These are phyloP conservation scores for Enteromius viviparus DNA, from an alignment of 2,797 vertebrate species.

Conservation along the genomic window DNA sequence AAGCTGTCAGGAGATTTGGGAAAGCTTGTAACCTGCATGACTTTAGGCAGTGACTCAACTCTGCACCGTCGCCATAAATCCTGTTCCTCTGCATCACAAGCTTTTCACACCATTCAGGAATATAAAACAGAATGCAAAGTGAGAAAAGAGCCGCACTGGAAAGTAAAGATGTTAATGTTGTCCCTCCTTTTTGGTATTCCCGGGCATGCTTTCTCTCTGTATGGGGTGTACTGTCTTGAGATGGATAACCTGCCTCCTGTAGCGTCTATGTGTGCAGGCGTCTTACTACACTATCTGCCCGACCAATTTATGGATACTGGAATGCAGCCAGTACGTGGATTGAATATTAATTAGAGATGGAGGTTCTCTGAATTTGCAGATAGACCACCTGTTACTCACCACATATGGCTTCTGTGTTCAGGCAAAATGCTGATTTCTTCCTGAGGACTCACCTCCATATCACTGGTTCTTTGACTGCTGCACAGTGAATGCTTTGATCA, in stretches of 20 bases:
- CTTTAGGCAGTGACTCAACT: constrained; percentile 38
- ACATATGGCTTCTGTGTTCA: constrained; percentile 39
- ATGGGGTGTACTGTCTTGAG: constrained; percentile 45
- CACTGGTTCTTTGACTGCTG: constrained; percentile 1
- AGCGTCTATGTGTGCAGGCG: constrained; percentile 43
- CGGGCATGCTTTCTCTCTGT: constrained; percentile 30
- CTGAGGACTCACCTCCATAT: not conserved
- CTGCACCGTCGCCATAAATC: constrained; percentile 25
- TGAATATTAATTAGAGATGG: constrained; percentile 49
- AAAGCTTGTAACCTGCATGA: constrained; percentile 39
- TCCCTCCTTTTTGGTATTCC: constrained; percentile 41
- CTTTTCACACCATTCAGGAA: constrained; percentile 31
- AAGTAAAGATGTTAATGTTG: constrained; percentile 49
- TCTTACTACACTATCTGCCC: constrained; percentile 45
- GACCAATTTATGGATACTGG: constrained; percentile 50
- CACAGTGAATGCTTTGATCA: constrained; percentile 9
- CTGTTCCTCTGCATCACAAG: constrained; percentile 35
- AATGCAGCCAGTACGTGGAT: constrained; percentile 43
- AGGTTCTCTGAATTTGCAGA: constrained; percentile 47
- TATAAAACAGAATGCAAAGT: constrained; percentile 31
- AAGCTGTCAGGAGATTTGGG: constrained; percentile 43
- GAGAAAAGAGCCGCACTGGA: constrained; percentile 25
- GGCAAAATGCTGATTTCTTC: constrained; percentile 20
- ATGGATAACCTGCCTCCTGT: constrained; percentile 52
- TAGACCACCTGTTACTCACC: constrained; percentile 45